Conservation (phyloP, 2,113 vertebrate genomes). For the Vanacampus margaritifer region DNA sequence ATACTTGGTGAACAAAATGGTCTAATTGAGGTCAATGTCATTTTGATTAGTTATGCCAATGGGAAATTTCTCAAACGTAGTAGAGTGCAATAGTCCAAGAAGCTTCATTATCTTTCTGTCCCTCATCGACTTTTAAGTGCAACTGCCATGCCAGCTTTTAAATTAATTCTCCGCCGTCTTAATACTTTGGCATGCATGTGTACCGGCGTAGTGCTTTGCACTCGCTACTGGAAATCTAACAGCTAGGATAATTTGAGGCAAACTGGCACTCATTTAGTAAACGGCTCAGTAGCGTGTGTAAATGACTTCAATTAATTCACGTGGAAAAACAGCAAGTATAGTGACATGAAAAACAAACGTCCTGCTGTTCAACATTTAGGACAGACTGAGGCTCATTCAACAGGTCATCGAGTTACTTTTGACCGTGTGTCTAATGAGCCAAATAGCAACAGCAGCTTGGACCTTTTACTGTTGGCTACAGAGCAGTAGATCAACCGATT, state of each 20-base stretch:
- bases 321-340: not conserved
- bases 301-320: not conserved
- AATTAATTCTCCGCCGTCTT: not conserved
- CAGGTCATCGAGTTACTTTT: not conserved
- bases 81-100: not conserved
- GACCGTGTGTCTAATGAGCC: not conserved
- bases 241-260: not conserved
- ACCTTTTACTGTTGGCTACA: slow-evolving; percentile 21
- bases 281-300: not conserved
- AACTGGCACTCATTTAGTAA: not conserved
- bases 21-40: not conserved
- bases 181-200: not conserved
- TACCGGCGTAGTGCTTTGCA: not conserved
- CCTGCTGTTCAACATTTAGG: not conserved
- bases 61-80: not conserved
- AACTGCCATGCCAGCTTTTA: slow-evolving; percentile 2
- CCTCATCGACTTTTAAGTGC: not conserved
- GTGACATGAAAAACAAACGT: not conserved
- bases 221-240: not conserved
- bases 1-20: not conserved
- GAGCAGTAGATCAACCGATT: slow-evolving; percentile 19
- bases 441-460: slow-evolving; percentile 25
- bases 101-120: slow-evolving; percentile 1
- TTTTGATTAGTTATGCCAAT: not conserved
- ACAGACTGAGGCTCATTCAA: slow-evolving; percentile 1